phyloP scores from a whole-genome alignment of 2,888 invertebrate species.

The Temnothorax ravouxi region DNA sequence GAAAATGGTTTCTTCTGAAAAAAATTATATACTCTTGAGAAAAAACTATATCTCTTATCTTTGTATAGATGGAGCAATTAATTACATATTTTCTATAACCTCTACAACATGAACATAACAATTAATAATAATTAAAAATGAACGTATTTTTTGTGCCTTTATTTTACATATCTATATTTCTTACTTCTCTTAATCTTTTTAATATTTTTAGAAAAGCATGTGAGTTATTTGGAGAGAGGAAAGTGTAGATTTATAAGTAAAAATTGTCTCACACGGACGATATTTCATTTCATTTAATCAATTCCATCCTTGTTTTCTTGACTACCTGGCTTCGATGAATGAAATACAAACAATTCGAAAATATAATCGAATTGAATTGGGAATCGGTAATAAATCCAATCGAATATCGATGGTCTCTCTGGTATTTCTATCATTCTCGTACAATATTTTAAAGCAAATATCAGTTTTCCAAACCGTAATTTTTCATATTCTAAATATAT shows the following conservation, averaged over 20 bases:
- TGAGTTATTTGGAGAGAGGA: too few species aligned
- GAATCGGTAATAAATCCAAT: slow-evolving; percentile 28
- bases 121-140: not conserved
- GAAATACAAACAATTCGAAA: slow-evolving; percentile 26
- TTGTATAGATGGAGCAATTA: not conserved
- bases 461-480: not conserved
- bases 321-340: not conserved
- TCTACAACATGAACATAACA: not conserved
- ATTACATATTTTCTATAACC: not conserved
- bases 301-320: not conserved
- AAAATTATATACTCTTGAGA: not conserved
- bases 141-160: not conserved
- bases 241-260: not conserved
- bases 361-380: not conserved
- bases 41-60: not conserved
- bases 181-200: not conserved
- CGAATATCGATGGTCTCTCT: not conserved
- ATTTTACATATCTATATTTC: not conserved
- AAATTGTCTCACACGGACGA: not conserved
- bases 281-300: slow-evolving; percentile 13
- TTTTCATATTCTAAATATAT: slow-evolving; percentile 1
- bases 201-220: not conserved
- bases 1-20: not conserved
- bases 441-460: not conserved
- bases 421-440: not conserved